These are phyloP conservation scores for Machimus rusticus DNA, from an alignment of 2,888 invertebrate species.

Conservation along the genomic window DNA sequence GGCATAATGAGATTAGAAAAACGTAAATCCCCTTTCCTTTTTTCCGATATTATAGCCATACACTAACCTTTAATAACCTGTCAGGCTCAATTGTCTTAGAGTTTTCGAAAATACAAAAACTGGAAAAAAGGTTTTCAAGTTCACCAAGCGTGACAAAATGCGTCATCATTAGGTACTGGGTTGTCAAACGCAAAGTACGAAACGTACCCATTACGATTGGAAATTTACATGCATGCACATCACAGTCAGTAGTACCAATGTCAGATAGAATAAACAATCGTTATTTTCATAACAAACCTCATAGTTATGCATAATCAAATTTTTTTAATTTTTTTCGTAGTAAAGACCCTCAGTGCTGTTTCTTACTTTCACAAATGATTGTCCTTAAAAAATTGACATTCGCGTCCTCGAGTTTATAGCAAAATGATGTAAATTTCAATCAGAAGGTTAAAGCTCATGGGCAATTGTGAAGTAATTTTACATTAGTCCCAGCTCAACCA, in stretches of 20 bases:
- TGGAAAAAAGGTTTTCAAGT: too few relatives aligned
- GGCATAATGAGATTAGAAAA: too few relatives aligned
- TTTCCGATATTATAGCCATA: neutral
- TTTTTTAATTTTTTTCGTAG: neutral
- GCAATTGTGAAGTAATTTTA: neutral
- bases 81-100: neutral
- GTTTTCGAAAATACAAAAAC: neutral
- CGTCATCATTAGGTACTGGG: neutral
- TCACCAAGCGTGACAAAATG: neutral
- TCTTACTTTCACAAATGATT: neutral
- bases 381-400: neutral
- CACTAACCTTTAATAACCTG: neutral
- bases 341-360: neutral
- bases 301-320: neutral
- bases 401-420: neutral
- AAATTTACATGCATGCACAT: neutral
- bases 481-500: neutral
- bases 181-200: neutral
- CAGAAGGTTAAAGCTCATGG: neutral
- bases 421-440: neutral
- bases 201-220: neutral
- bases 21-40: neutral
- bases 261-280: neutral
- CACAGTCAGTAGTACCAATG: neutral
- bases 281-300: neutral